Evolutionary conservation across 1,140 invertebrate species (phyloP).

Genomic region (Oncopeltus fasciatus): DNA sequence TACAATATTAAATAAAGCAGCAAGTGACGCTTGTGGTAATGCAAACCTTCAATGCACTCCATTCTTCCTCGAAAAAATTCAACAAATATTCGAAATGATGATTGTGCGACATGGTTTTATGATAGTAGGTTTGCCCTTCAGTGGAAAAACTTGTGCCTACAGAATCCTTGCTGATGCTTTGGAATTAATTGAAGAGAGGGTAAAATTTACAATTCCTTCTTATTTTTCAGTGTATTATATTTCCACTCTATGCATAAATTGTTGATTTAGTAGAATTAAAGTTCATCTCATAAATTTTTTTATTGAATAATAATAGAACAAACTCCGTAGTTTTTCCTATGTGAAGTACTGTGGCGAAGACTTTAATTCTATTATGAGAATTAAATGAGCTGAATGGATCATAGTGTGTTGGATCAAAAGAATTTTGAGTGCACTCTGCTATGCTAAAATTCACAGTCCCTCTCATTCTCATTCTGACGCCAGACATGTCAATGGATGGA

Average conservation of each 20-base stretch:
- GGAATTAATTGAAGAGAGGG: constrained; percentile 62
- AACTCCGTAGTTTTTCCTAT: no score
- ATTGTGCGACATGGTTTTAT: constrained; percentile 76
- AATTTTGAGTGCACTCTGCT: no score
- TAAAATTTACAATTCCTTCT: constrained; percentile 28
- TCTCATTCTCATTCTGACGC: no score
- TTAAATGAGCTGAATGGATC: no score
- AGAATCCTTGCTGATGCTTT: constrained; percentile 63
- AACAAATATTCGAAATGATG: constrained; percentile 93
- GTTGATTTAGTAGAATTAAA: background rate
- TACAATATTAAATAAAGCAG: constrained; percentile 36
- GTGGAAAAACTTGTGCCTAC: constrained; percentile 68
- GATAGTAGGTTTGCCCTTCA: constrained; percentile 85
- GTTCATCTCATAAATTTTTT: no score
- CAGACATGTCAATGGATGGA: no score
- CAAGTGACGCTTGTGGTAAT: constrained; percentile 47
- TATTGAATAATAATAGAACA: no score
- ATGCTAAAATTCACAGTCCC: no score
- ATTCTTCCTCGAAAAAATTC: constrained; percentile 78
- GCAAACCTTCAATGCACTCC: constrained; percentile 70
- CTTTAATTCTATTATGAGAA: no score
- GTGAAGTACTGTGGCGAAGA: no score
- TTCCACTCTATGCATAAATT: no score
- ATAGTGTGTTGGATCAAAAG: no score
- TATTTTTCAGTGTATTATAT: background rate